A percentile compares a stretch with the other conserved stretches of the same genome.
phyloP scores from a whole-genome alignment of 2,888 invertebrate genomes.

The Diaperis boleti region DNA sequence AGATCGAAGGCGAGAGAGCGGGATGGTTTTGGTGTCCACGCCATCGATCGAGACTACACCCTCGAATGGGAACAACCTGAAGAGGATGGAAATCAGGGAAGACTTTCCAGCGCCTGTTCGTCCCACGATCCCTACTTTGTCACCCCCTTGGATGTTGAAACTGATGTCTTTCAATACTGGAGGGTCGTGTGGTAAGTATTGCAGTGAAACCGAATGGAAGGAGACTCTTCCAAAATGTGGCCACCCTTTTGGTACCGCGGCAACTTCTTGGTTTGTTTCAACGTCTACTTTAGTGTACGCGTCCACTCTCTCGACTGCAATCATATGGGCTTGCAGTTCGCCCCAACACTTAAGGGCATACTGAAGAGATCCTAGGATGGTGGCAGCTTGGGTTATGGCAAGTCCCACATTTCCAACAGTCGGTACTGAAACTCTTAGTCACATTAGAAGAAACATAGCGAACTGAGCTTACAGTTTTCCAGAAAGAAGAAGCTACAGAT shows the following conservation, averaged over 20 bases:
- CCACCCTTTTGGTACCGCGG: slow-evolving; percentile 42
- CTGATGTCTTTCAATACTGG: slow-evolving; percentile 77
- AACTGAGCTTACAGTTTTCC: slow-evolving; percentile 60
- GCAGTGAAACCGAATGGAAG: slow-evolving; percentile 75
- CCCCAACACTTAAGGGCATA: slow-evolving; percentile 64
- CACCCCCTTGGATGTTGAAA: slow-evolving; percentile 73
- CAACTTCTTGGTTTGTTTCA: slow-evolving; percentile 66
- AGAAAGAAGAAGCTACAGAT: slow-evolving; percentile 75
- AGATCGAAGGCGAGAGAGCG: slow-evolving; percentile 78
- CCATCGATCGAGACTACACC: slow-evolving; percentile 83
- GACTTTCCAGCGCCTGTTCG: slow-evolving; percentile 90
- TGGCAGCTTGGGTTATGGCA: slow-evolving; percentile 5
- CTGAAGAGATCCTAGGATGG: slow-evolving; percentile 4
- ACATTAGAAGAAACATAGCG: too few relatives aligned
- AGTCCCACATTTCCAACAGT: slow-evolving; percentile 9
- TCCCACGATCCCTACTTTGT: slow-evolving; percentile 84
- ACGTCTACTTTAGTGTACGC: slow-evolving; percentile 55
- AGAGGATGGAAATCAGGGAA: slow-evolving; percentile 83
- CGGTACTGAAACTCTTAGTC: too few relatives aligned
- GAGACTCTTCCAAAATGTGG: slow-evolving; percentile 49
- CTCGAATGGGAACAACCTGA: slow-evolving; percentile 81
- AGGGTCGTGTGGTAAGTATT: slow-evolving; percentile 77
- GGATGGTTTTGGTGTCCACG: slow-evolving; percentile 74
- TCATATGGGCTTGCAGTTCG: slow-evolving; percentile 73
- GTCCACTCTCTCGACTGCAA: slow-evolving; percentile 22